Evolutionary conservation across 1,140 invertebrate species (phyloP), one percentile per base, ranked within the genome.

Genomic region (Leptinotarsa undecemlineata): DNA sequence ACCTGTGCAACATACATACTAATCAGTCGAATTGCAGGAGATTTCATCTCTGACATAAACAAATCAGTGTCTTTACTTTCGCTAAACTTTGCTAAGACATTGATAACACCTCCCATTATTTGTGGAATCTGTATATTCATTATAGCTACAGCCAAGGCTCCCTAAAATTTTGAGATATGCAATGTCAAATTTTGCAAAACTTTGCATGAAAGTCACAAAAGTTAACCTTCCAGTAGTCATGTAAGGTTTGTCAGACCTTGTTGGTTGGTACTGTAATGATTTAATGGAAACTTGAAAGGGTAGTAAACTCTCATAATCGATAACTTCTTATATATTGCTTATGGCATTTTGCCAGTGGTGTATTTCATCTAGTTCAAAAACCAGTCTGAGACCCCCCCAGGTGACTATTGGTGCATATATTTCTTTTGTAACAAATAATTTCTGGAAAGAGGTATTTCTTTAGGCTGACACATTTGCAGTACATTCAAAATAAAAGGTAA

Each of bases 61-160:
- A 78, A 68, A 62, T 81, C 77, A 66, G 74, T 81, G 73, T 82
- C 86, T 74, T 85, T 86, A 19, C 79, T 85, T 64, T 85, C 84
- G 64, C 85, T 86, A 78, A 89, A 88, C 67, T 86, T 86, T 11
- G 87, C 89, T 60, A 96, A 86, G 14, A 92, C 89, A 85, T 96
- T 95, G 21, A 96, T 91, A 19, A 96, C 81, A 75, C 90, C 88
- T 57, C 95, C 94, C 21, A 96, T 86, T 71, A 92, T 81, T 75
- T 92, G 86, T 2, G 95, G 94, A 77, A 96, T 92, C 84, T 93
- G 88, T 75, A 96, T 94, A 82, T 96, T 96, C 72, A 95, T 86
- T 64, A 92, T 78, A 2, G 95, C 94, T 68, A 95, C 93, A 76
- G 90, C 85, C 42, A 96, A 83, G 15, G 95, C 93, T 80, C 92